Conservation (phyloP, 2,888 invertebrate genomes). For the Caenorhabditis zanzibari region DNA sequence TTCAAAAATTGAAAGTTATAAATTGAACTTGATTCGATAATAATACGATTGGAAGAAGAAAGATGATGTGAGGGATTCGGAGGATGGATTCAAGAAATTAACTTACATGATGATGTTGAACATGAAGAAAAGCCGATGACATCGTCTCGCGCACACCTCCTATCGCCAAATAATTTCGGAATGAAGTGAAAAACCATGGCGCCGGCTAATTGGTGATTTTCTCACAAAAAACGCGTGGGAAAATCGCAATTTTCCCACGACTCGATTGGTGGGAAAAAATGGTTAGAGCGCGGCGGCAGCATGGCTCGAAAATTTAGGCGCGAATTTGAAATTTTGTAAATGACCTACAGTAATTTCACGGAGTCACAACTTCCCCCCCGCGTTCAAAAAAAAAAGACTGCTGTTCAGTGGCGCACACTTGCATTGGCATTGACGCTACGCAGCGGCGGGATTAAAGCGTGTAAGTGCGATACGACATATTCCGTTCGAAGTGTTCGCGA, state of each 20-base stretch:
- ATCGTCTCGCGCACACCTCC: slow-evolving; percentile 42
- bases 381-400: no score
- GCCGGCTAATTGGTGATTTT: slow-evolving; percentile 21
- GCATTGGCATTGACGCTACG: no score
- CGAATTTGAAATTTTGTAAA: not conserved
- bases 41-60: not conserved
- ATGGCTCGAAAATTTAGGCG: not conserved
- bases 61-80: not conserved
- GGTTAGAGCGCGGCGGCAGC: slow-evolving; percentile 40
- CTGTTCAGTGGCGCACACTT: no score
- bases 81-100: not conserved
- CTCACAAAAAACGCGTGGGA: slow-evolving; percentile 57
- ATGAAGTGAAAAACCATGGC: slow-evolving; percentile 40
- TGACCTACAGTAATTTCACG: not conserved
- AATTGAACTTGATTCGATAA: slow-evolving; percentile 20
- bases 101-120: slow-evolving; percentile 39
- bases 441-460: no score
- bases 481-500: no score
- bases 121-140: slow-evolving; percentile 33
- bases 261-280: slow-evolving; percentile 55
- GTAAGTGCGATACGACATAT: no score
- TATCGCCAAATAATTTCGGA: slow-evolving; percentile 24
- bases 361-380: no score
- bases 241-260: slow-evolving; percentile 54
- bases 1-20: slow-evolving; percentile 7